Conservation (phyloP, 1,140 invertebrate species). For the Acromyrmex charruanus region DNA sequence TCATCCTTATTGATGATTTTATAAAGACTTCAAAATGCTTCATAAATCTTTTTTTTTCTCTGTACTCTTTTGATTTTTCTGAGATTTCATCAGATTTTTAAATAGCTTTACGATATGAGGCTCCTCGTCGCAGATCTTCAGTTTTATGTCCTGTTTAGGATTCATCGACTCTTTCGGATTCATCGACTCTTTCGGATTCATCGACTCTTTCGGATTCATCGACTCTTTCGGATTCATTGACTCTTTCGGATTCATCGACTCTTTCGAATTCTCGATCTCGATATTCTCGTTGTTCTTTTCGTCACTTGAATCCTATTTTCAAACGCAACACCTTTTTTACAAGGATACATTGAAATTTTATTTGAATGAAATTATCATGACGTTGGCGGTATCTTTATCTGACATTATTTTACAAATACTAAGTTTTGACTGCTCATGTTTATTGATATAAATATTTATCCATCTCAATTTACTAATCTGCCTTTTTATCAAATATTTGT, state of each 20-base stretch:
- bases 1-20: neutral
- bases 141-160: neutral
- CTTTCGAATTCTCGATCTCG: neutral
- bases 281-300: neutral
- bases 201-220: neutral
- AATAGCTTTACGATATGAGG: constrained; percentile 33
- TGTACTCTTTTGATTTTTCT: neutral
- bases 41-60: neutral
- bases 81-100: constrained; percentile 33
- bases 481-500: neutral
- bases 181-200: no score
- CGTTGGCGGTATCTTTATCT: neutral
- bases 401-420: no score
- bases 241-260: no score
- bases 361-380: neutral
- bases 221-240: no score
- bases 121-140: constrained; percentile 1
- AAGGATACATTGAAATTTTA: neutral
- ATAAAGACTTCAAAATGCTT: neutral
- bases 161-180: neutral
- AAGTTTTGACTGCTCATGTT: neutral
- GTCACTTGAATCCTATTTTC: neutral
- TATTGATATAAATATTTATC: neutral
- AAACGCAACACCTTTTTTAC: neutral
- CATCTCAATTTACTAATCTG: neutral